Conservation (phyloP, 2,888 invertebrate species). For the Pristionchus arcanus region DNA sequence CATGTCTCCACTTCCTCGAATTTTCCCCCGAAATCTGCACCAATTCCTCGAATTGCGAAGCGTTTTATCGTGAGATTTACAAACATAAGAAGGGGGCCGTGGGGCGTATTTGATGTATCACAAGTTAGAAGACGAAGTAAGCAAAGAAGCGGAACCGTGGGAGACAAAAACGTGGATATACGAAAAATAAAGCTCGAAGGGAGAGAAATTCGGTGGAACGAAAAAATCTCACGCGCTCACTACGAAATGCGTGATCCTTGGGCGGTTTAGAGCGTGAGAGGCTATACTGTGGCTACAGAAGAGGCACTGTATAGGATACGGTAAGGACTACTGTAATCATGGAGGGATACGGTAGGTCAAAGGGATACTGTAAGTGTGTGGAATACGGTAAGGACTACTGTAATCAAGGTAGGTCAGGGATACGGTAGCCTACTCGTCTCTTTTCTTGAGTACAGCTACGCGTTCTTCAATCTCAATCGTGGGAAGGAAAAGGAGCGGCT, state of each 20-base stretch:
- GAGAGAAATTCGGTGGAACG: background rate
- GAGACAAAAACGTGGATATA: background rate
- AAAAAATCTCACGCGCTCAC: background rate
- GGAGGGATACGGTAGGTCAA: background rate
- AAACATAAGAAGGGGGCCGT: constrained; percentile 2
- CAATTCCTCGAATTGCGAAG: background rate
- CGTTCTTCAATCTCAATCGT: background rate
- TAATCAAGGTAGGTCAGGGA: background rate
- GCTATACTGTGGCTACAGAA: background rate
- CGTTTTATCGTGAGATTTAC: constrained; percentile 32
- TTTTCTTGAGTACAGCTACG: background rate
- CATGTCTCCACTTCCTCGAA: background rate
- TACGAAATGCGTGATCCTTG: background rate
- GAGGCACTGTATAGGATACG: background rate
- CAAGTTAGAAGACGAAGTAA: background rate
- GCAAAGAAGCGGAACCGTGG: background rate
- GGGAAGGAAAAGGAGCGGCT: background rate
- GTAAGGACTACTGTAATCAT: background rate
- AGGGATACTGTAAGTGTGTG: background rate
- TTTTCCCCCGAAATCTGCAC: background rate
- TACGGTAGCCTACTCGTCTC: constrained; percentile 1
- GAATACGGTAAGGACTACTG: background rate
- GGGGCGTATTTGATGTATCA: background rate
- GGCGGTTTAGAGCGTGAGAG: background rate
- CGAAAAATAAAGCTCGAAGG: background rate